These are phyloP conservation scores for Helicoverpa assulta DNA, from an alignment of 2,888 invertebrate genomes.

Conservation along the genomic window DNA sequence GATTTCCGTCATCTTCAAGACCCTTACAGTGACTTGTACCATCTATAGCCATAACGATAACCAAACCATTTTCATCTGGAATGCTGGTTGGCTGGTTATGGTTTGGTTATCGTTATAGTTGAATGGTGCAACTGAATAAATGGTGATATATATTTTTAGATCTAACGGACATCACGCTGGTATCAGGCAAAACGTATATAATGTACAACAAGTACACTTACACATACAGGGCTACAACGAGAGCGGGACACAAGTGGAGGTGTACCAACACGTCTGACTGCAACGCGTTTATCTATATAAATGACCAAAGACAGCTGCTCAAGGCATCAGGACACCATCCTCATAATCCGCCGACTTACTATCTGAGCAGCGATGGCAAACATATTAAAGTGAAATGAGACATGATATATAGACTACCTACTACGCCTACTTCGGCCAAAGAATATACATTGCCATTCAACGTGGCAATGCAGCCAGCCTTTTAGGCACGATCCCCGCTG, in stretches of 20 bases:
- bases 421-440: no score
- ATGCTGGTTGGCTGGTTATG: no score
- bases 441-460: no score
- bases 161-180: not conserved
- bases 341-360: slow-evolving; percentile 1
- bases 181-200: slow-evolving; percentile 3
- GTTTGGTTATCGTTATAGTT: no score
- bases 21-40: not conserved
- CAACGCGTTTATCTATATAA: slow-evolving; percentile 5
- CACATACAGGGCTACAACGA: slow-evolving; percentile 1
- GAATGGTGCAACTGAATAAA: no score
- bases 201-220: slow-evolving; percentile 14
- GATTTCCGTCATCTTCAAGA: no score
- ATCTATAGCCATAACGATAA: not conserved
- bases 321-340: not conserved
- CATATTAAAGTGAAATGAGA: not conserved
- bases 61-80: no score
- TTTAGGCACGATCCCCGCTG: no score
- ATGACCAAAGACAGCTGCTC: not conserved
- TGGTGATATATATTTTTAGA: slow-evolving; percentile 5
- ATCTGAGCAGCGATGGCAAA: not conserved
- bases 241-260: slow-evolving; percentile 2
- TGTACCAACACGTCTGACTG: slow-evolving; percentile 11
- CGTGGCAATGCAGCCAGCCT: no score
- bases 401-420: no score